These are phyloP conservation scores for Melanophora roralis DNA, from an alignment of 2,888 invertebrate species.

Conservation along the genomic window DNA sequence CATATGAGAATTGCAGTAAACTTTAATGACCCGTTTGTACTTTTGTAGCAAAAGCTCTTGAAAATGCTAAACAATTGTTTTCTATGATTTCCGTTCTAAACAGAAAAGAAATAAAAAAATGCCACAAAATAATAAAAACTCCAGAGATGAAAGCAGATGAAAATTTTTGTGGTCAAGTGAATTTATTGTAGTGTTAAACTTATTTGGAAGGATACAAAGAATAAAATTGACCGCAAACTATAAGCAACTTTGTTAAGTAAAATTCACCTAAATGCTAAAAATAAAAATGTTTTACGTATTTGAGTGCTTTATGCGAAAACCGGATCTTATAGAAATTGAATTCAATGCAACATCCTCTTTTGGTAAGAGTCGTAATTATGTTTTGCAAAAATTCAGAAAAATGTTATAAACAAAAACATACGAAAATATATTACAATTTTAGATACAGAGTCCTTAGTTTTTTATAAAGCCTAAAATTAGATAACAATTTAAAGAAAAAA, in stretches of 20 bases:
- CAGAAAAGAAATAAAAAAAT: background rate
- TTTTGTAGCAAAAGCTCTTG: background rate
- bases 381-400: background rate
- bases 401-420: background rate
- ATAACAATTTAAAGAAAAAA: too few relatives aligned
- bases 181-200: conserved; percentile 5
- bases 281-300: background rate
- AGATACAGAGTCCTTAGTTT: too few relatives aligned
- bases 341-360: conserved; percentile 50
- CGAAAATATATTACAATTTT: too few relatives aligned
- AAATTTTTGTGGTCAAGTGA: conserved; percentile 24
- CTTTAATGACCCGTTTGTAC: background rate
- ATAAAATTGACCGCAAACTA: background rate
- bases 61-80: background rate
- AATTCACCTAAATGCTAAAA: background rate
- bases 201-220: background rate
- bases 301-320: conserved; percentile 6
- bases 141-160: background rate
- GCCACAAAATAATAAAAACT: background rate
- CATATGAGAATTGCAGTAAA: background rate
- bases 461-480: too few relatives aligned
- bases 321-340: conserved; percentile 57
- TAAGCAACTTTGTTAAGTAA: background rate
- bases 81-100: background rate
- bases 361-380: background rate